These are phyloP conservation scores for Xestia c-nigrum DNA, from an alignment of 2,888 invertebrate genomes.

Conservation along the genomic window DNA sequence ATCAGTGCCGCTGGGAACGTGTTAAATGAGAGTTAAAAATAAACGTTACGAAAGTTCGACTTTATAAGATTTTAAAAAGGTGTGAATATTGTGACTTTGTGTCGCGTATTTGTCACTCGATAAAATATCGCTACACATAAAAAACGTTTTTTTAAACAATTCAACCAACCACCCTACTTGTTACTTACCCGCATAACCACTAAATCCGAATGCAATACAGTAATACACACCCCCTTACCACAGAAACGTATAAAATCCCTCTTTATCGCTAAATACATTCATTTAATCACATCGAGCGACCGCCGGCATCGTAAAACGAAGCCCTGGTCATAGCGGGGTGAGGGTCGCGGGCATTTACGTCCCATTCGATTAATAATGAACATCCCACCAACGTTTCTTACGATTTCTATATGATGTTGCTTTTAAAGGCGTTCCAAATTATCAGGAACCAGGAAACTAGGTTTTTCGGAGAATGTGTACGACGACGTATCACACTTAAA, in stretches of 20 bases:
- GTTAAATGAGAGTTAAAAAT: neutral
- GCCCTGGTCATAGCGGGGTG: constrained; percentile 61
- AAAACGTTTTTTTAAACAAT: neutral
- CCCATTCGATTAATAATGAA: constrained; percentile 59
- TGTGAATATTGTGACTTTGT: neutral
- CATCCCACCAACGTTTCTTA: constrained; percentile 40
- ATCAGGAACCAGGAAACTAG: neutral
- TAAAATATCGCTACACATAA: neutral
- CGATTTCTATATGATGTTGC: constrained; percentile 27
- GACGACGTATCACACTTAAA: neutral
- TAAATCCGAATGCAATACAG: constrained; percentile 52
- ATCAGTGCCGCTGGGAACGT: no score
- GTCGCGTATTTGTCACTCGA: neutral
- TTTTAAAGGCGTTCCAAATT: neutral
- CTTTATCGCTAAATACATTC: constrained; percentile 77
- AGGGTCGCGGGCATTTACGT: constrained; percentile 55
- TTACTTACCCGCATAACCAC: constrained; percentile 33
- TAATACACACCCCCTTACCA: constrained; percentile 59
- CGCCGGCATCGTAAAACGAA: constrained; percentile 74
- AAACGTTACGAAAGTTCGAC: neutral
- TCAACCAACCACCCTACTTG: constrained; percentile 14
- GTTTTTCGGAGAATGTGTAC: neutral
- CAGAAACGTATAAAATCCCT: constrained; percentile 71
- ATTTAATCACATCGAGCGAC: constrained; percentile 75
- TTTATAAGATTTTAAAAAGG: neutral